Evolutionary conservation across 2,113 vertebrate species (phyloP).

Genomic region (Leucoraja erinaceus): DNA sequence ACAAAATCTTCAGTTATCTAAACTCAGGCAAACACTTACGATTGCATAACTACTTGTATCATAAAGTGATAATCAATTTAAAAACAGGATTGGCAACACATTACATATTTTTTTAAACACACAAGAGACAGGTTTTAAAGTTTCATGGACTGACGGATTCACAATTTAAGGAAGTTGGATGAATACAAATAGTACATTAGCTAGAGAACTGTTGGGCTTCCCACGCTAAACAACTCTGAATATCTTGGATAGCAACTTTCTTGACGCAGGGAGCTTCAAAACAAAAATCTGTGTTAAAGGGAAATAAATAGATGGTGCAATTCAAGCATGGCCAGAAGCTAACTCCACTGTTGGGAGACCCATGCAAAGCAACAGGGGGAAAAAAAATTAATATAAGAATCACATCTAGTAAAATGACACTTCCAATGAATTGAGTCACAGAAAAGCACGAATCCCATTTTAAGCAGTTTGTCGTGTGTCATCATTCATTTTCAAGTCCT

Average conservation of each 20-base stretch:
- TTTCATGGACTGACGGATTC: not conserved
- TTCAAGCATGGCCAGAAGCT: not conserved
- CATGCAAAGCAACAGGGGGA: not conserved
- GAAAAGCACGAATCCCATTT: not conserved
- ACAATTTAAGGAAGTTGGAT: not conserved
- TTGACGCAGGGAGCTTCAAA: not conserved
- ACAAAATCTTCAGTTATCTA: not conserved
- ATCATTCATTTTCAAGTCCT: not conserved
- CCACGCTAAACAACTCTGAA: not conserved
- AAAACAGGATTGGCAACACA: not conserved
- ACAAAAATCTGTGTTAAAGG: not conserved
- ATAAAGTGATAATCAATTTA: not conserved
- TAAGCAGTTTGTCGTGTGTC: not conserved
- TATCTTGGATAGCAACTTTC: not conserved
- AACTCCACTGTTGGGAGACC: not conserved
- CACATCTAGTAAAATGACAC: not conserved
- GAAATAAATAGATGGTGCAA: not conserved
- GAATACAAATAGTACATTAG: not conserved
- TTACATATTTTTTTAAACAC: not conserved
- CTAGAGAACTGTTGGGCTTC: too few relatives aligned
- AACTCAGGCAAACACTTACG: not conserved
- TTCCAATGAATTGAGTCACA: not conserved
- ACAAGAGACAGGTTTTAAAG: not conserved
- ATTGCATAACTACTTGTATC: not conserved
- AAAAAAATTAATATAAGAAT: not conserved